Conservation (phyloP, 1,140 invertebrate genomes). For the Drosophila equinoxialis region DNA sequence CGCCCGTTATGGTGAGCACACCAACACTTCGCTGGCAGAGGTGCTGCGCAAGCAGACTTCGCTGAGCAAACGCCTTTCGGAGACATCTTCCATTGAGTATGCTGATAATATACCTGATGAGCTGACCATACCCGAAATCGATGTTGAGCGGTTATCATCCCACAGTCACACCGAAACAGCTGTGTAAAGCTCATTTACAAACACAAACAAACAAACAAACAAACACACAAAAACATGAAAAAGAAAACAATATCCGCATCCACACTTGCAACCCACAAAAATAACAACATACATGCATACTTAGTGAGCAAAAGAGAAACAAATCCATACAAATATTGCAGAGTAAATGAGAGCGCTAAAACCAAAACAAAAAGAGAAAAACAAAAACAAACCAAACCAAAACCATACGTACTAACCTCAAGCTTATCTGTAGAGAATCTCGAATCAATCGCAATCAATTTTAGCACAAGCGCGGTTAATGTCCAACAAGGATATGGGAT, state of each 20-base stretch:
- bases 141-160: slow-evolving; percentile 94
- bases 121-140: slow-evolving; percentile 93
- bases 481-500: background rate
- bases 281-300: background rate
- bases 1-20: slow-evolving; percentile 95
- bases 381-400: background rate
- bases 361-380: background rate
- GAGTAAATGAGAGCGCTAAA: slow-evolving; percentile 5
- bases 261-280: slow-evolving; percentile 5
- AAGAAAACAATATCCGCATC: background rate
- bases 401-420: background rate
- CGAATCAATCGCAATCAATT: background rate
- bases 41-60: slow-evolving; percentile 95
- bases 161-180: slow-evolving; percentile 97
- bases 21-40: slow-evolving; percentile 93
- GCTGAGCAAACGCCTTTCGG: slow-evolving; percentile 93
- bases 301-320: slow-evolving; percentile 7
- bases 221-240: background rate
- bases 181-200: slow-evolving; percentile 85
- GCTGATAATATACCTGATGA: slow-evolving; percentile 93
- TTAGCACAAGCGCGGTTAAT: slow-evolving; percentile 1
- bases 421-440: slow-evolving; percentile 8
- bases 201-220: background rate
- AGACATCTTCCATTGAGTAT: slow-evolving; percentile 95
- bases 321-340: background rate